phyloP scores from a whole-genome alignment of 2,113 vertebrate species.

The Diadophis punctatus region DNA sequence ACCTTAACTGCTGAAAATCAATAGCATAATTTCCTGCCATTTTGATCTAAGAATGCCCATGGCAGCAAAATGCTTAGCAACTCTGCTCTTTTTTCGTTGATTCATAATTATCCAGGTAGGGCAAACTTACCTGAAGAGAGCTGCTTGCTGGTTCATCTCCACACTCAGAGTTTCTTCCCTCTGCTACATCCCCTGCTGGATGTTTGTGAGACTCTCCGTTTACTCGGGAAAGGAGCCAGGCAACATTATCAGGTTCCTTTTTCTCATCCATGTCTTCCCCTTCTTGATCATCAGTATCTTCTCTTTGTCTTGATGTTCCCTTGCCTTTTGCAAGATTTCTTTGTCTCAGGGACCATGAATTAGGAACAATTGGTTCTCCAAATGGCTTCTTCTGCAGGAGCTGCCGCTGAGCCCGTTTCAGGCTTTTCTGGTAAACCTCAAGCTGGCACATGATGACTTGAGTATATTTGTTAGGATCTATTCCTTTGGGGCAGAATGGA shows the following conservation, averaged over 20 bases:
- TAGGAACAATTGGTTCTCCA: conserved; percentile 80
- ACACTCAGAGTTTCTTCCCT: conserved; percentile 57
- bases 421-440: conserved; percentile 89
- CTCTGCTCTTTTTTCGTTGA: neutral
- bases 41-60: neutral
- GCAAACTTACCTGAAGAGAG: conserved; percentile 71
- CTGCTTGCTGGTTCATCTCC: conserved; percentile 71
- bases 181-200: conserved; percentile 56
- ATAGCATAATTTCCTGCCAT: neutral
- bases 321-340: conserved; percentile 59
- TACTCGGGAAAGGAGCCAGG: conserved; percentile 57
- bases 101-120: neutral
- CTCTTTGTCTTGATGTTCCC: conserved; percentile 40
- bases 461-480: conserved; percentile 87
- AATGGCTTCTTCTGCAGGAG: conserved; percentile 84
- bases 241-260: conserved; percentile 58
- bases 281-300: conserved; percentile 60
- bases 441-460: conserved; percentile 91
- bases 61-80: conserved; percentile 5
- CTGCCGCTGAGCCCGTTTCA: conserved; percentile 85
- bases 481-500: conserved; percentile 89
- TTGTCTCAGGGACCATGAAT: conserved; percentile 58
- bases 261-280: conserved; percentile 66
- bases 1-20: neutral
- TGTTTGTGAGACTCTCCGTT: conserved; percentile 56